These are phyloP conservation scores for Ophiothrix spiculata DNA, from an alignment of 35 echinoderm and acorn worm species.

Conservation along the genomic window DNA sequence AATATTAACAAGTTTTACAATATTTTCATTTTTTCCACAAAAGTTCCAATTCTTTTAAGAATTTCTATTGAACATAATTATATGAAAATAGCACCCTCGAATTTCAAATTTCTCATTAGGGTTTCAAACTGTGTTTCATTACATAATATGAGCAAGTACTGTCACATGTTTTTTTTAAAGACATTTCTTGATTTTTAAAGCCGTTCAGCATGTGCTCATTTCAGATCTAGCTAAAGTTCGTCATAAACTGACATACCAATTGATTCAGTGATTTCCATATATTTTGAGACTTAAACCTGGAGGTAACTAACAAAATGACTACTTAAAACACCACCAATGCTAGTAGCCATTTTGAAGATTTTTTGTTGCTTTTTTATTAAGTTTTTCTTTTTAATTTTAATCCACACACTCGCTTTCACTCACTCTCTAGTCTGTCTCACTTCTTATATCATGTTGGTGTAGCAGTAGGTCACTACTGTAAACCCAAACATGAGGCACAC, in stretches of 20 bases:
- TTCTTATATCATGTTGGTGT: neutral
- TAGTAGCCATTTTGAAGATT: neutral
- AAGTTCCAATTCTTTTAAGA: constrained; percentile 4
- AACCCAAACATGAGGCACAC: neutral
- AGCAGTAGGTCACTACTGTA: neutral
- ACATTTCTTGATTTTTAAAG: constrained; percentile 6
- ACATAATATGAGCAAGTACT: constrained; percentile 2
- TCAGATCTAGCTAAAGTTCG: no score
- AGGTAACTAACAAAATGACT: constrained; percentile 1
- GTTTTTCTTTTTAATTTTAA: no score
- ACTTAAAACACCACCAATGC: neutral
- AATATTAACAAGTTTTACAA: constrained; percentile 6
- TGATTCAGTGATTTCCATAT: no score
- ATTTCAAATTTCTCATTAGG: constrained; percentile 3
- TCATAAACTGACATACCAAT: no score
- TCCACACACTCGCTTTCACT: neutral
- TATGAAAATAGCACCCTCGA: constrained; percentile 7
- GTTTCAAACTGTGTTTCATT: neutral
- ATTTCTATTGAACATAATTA: neutral
- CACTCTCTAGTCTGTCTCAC: constrained; percentile 3
- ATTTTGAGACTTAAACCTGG: neutral
- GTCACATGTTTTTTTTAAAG: neutral
- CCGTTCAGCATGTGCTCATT: neutral
- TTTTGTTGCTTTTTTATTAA: neutral
- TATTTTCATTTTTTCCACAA: constrained; percentile 1